These are phyloP conservation scores for Poeciliopsis turneri DNA, from an alignment of 2,797 vertebrate species.

Conservation along the genomic window DNA sequence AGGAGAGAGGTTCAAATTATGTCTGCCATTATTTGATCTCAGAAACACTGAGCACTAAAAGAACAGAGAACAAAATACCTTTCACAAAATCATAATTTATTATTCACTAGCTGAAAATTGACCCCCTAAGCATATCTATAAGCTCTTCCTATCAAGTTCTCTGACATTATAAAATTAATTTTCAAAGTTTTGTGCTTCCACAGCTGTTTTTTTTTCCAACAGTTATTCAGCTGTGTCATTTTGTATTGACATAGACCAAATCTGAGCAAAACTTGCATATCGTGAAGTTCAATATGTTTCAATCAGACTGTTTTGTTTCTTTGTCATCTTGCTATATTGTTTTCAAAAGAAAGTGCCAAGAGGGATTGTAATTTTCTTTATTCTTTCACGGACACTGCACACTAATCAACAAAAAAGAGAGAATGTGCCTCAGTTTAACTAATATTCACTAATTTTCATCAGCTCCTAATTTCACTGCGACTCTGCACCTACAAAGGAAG, in stretches of 20 bases:
- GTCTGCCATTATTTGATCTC: neutral
- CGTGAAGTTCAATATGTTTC: conserved; percentile 29
- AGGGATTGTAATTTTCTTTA: conserved; percentile 35
- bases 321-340: neutral
- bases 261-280: conserved; percentile 19
- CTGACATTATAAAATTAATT: conserved; percentile 6
- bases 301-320: conserved; percentile 4
- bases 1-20: neutral
- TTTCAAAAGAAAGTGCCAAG: conserved; percentile 16
- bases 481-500: conserved; percentile 10
- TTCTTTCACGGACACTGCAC: conserved; percentile 28
- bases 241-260: neutral
- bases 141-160: neutral
- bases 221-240: conserved; percentile 7
- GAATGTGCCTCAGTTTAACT: conserved; percentile 29
- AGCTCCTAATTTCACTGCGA: conserved; percentile 21
- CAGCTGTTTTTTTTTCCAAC: neutral
- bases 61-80: neutral
- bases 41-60: neutral
- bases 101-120: neutral
- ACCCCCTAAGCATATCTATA: neutral
- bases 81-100: neutral
- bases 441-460: conserved; percentile 36
- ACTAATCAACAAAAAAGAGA: conserved; percentile 40
- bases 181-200: conserved; percentile 9